Percentiles rank a stretch among this genome's conserved stretches.
These are phyloP conservation scores for Archegozetes longisetosus DNA, from an alignment of 1,140 invertebrate species.

Conservation along the genomic window DNA sequence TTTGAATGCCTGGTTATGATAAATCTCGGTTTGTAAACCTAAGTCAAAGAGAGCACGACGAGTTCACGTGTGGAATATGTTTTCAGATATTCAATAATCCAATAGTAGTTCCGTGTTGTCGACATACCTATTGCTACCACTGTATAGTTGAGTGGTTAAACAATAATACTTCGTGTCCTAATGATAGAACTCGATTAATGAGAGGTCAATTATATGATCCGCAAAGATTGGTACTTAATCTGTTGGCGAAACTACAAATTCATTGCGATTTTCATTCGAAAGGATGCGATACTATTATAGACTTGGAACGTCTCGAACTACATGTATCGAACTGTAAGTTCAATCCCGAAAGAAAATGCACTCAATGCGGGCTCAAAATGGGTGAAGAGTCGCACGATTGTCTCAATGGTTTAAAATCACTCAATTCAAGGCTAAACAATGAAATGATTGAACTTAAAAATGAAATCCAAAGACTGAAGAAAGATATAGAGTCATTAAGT, in stretches of 20 bases:
- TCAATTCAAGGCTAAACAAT: not conserved
- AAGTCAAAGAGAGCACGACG: not conserved
- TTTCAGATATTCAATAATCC: not conserved
- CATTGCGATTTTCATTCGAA: not conserved
- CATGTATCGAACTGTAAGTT: not conserved
- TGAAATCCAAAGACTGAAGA: not conserved
- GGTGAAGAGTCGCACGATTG: not conserved
- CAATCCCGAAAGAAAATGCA: not conserved
- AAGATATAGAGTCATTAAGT: not conserved
- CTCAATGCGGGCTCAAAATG: not conserved
- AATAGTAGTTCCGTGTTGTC: not conserved
- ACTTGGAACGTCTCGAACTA: not conserved
- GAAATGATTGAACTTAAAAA: not conserved
- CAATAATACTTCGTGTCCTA: not conserved
- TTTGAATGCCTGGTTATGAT: not conserved
- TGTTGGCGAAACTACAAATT: not conserved
- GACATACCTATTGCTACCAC: not conserved
- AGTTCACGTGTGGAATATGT: not conserved
- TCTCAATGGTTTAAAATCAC: not conserved
- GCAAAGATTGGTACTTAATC: not conserved
- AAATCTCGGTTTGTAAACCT: not conserved
- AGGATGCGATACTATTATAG: not conserved
- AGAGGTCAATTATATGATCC: not conserved
- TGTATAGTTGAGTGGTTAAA: not conserved
- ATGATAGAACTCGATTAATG: not conserved